Evolutionary conservation across 2,113 vertebrate genomes (phyloP), one percentile per base, ranked within the genome.

Genomic region (Tamias sibiricus): DNA sequence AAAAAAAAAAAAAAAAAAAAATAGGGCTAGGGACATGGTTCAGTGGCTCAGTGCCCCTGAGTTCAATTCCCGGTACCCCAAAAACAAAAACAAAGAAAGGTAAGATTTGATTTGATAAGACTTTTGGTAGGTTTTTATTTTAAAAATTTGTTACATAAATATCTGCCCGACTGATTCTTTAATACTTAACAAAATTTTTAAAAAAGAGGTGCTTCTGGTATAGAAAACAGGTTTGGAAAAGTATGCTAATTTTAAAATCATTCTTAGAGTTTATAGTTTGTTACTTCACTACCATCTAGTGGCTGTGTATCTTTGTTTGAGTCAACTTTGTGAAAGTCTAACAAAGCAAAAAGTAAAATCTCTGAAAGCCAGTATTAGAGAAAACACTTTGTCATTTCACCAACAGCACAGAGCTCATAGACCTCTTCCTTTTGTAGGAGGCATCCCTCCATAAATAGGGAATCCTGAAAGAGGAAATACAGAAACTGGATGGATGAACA

Each of bases 61-160:
- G 52, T 52, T 52, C 52, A 52, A 52, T 52, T 14, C 52, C 52
- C 16, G 4, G 52, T 52, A 52, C 52, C 52, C 52, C 13, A 52
- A 52, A 52, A 52, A 17, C 4, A 52, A 52, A 52, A 52, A 52
- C 14, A 52, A 49, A 49, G 12, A 19, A 54, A 57, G 54, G 54
- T 57, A 57, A 57, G 54, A 57, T 57, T 57, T 57, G 20, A 57
- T 57, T 57, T 79, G 28, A 62, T 64, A 68, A 90, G 8, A 19
- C 47, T 87, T 91, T 84, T 54, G 54, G 17, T 72, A 62, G 30
- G 20, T 76, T 86, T 83, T 92, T 80, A 75, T 84, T 95, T 93
- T 68, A 54, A 42, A 92, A 92, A 66, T 19, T 75, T 90, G 35
- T 64, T 86, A 69, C 7, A 59, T n/a, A 95, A 95, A 49, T 92